Conservation (phyloP, 92 coral and sea anemone species). For the Palythoa caribaeorum region DNA sequence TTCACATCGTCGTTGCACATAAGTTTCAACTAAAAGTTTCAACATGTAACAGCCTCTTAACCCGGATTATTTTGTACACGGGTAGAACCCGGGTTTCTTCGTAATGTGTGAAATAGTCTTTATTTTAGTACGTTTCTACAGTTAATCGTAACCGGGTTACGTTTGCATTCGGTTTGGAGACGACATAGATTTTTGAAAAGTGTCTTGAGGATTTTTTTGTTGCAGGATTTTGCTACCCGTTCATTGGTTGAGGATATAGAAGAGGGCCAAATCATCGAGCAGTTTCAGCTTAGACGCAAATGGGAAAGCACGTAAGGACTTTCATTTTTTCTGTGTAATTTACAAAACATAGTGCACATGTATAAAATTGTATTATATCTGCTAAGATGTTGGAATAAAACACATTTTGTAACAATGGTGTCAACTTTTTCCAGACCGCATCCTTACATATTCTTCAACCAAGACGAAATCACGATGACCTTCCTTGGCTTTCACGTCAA, state of each 20-base stretch:
- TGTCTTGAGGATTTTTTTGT: not conserved
- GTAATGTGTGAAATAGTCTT: no score
- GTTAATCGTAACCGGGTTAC: no score
- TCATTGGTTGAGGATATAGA: slow-evolving; percentile 67
- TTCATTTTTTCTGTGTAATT: not conserved
- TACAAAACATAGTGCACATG: not conserved
- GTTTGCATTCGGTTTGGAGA: no score
- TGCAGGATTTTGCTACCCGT: slow-evolving; percentile 86
- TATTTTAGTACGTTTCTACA: no score
- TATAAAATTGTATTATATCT: no score
- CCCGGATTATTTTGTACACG: no score
- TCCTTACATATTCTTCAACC: slow-evolving; percentile 88
- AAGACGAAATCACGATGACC: slow-evolving; percentile 83
- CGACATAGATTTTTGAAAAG: not conserved
- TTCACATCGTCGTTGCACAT: no score
- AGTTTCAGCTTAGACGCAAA: slow-evolving; percentile 73
- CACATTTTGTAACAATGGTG: no score
- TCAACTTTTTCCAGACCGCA: slow-evolving; percentile 70
- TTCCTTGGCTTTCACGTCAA: slow-evolving; percentile 82
- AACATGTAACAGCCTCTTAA: no score
- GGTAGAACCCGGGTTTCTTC: no score
- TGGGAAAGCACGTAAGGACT: slow-evolving; percentile 78
- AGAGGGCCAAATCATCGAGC: slow-evolving; percentile 69
- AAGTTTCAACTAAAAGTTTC: no score
- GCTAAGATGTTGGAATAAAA: no score